A percentile compares a stretch with the other conserved stretches of the same genome.
phyloP scores from a whole-genome alignment of 2,113 vertebrate genomes.

The Speoplatyrhinus poulsoni region DNA sequence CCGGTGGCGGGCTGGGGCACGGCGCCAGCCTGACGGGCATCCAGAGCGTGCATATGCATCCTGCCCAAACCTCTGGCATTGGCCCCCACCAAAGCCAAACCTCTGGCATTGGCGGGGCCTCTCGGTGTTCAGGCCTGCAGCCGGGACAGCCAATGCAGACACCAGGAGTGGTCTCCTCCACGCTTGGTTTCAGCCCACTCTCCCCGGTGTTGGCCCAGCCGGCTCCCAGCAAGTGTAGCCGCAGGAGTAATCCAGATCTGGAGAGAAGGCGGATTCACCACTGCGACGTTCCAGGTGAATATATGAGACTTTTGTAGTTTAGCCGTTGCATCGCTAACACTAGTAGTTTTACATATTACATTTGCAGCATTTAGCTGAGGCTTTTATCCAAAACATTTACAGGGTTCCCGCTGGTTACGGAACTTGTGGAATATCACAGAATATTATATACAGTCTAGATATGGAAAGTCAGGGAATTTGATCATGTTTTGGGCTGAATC shows the following conservation, averaged over 20 bases:
- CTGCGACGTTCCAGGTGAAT: slow-evolving; percentile 91
- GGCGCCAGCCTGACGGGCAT: slow-evolving; percentile 17
- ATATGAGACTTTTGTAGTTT: too few species aligned
- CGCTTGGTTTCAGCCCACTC: slow-evolving; percentile 67
- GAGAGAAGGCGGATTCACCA: slow-evolving; percentile 96
- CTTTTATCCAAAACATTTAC: too few species aligned
- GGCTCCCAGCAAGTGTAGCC: slow-evolving; percentile 82
- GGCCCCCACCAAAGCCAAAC: too few species aligned
- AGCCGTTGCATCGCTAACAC: too few species aligned
- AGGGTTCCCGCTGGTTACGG: too few species aligned
- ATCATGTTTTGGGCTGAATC: too few species aligned
- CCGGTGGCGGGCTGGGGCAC: slow-evolving; percentile 21
- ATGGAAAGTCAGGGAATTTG: too few species aligned
- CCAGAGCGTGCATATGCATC: slow-evolving; percentile 22
- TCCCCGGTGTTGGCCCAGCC: slow-evolving; percentile 80
- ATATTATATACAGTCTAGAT: too few species aligned
- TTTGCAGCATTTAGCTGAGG: too few species aligned
- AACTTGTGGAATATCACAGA: too few species aligned
- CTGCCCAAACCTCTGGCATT: slow-evolving; percentile 7
- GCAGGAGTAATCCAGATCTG: slow-evolving; percentile 93
- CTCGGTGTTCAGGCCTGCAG: slow-evolving; percentile 76
- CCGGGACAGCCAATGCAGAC: slow-evolving; percentile 79
- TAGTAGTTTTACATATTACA: too few species aligned
- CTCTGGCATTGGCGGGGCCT: slow-evolving; percentile 29
- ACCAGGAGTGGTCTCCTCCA: slow-evolving; percentile 20